These are phyloP conservation scores for Lordiphosa collinella DNA, from an alignment of 1,140 invertebrate species.

Conservation along the genomic window DNA sequence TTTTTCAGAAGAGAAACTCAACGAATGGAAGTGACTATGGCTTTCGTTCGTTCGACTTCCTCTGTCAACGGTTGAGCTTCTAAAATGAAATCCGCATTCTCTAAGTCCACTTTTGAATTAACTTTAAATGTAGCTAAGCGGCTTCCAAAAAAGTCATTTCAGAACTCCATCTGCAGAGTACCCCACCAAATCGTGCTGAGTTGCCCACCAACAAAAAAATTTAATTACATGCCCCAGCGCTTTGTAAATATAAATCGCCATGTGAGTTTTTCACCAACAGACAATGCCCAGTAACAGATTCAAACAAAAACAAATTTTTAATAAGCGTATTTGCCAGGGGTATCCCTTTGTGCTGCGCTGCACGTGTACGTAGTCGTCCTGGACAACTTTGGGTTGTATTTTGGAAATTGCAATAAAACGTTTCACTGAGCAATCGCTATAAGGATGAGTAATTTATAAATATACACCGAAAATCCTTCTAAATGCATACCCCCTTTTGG, in stretches of 20 bases:
- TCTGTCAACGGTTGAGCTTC: too few species aligned
- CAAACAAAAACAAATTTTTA: slow-evolving; percentile 62
- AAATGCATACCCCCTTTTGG: slow-evolving; percentile 34
- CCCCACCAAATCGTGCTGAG: too few species aligned
- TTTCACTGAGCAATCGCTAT: slow-evolving; percentile 55
- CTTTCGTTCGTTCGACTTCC: too few species aligned
- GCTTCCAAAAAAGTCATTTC: not conserved
- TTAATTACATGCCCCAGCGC: slow-evolving; percentile 61
- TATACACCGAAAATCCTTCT: slow-evolving; percentile 37
- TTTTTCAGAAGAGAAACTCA: too few species aligned
- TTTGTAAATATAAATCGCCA: slow-evolving; percentile 46
- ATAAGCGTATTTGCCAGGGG: slow-evolving; percentile 41
- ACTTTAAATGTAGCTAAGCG: too few species aligned
- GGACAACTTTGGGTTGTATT: slow-evolving; percentile 30
- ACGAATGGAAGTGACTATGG: too few species aligned
- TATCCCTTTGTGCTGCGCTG: not conserved
- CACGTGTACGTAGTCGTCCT: slow-evolving; percentile 42
- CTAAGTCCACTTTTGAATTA: too few species aligned
- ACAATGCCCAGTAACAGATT: slow-evolving; percentile 43
- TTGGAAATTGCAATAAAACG: slow-evolving; percentile 67
- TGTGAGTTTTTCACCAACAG: slow-evolving; percentile 23
- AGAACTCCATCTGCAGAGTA: slow-evolving; percentile 8
- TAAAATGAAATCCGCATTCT: too few species aligned
- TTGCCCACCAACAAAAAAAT: slow-evolving; percentile 47
- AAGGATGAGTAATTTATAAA: slow-evolving; percentile 68